Percentiles rank a stretch among this genome's conserved stretches.
phyloP scores from a whole-genome alignment of 1,140 invertebrate species.

The Drosophila tani region DNA sequence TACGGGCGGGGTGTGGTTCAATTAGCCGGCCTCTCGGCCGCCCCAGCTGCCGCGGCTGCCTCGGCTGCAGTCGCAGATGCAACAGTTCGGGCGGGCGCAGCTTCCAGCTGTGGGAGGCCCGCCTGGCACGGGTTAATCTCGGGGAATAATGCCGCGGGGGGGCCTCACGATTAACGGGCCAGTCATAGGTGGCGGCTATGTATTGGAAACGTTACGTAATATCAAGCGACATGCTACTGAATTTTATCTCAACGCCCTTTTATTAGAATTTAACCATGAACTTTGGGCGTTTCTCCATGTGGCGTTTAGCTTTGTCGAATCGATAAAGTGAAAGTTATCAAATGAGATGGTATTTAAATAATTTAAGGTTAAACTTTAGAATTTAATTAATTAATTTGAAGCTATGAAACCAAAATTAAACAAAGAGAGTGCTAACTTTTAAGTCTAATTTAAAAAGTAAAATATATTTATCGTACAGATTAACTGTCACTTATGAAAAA shows the following conservation, averaged over 20 bases:
- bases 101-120: conserved; percentile 40
- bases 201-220: background rate
- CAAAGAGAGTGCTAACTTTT: background rate
- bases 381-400: no score
- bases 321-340: no score
- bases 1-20: conserved; percentile 56
- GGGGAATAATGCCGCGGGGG: background rate
- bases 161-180: conserved; percentile 3
- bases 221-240: conserved; percentile 8
- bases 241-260: conserved; percentile 11
- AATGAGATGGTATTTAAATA: no score
- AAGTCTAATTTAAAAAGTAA: no score
- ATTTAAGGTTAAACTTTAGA: background rate
- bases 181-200: background rate
- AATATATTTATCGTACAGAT: no score
- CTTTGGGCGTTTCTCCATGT: background rate
- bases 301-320: no score
- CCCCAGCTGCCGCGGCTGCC: background rate
- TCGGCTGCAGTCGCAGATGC: conserved; percentile 33
- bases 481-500: no score
- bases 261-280: conserved; percentile 4
- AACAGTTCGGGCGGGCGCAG: conserved; percentile 43
- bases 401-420: background rate
- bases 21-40: conserved; percentile 49
- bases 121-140: conserved; percentile 30